These are phyloP conservation scores for Ctena decussata DNA, from an alignment of 2,888 invertebrate species.

Conservation along the genomic window DNA sequence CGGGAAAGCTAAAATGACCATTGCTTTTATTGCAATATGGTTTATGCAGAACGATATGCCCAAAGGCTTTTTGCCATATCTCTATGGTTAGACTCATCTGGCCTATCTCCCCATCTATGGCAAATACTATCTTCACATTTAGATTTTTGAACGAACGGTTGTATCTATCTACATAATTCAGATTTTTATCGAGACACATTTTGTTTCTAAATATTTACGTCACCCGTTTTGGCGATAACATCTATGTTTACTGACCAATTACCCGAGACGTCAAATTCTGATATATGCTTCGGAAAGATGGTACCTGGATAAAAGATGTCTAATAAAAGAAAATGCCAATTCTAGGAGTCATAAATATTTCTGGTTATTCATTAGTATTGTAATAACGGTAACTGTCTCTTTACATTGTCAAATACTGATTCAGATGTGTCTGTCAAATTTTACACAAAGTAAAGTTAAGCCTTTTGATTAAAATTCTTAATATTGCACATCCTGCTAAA, in stretches of 20 bases:
- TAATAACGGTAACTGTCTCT: neutral
- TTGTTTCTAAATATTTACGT: slow-evolving; percentile 8
- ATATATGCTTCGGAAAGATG: neutral
- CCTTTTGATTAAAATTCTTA: neutral
- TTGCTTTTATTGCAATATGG: neutral
- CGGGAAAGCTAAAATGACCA: too few species aligned
- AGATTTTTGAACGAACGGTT: neutral
- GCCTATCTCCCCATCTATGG: too few species aligned
- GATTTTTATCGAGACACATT: slow-evolving; percentile 5
- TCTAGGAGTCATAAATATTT: neutral
- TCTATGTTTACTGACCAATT: neutral
- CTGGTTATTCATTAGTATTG: neutral
- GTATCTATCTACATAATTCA: neutral
- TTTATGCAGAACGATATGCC: neutral
- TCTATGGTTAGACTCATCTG: neutral
- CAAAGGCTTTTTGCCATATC: neutral
- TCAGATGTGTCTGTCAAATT: neutral
- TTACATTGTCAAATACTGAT: too few species aligned
- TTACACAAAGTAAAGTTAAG: too few species aligned
- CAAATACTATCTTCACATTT: neutral
- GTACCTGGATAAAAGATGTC: neutral
- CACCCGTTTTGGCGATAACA: neutral
- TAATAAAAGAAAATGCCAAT: neutral
- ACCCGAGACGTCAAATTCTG: neutral
- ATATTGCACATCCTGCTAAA: too few species aligned